Evolutionary conservation across 2,113 vertebrate species (phyloP), one percentile per base, ranked within the genome.

Genomic region (Martes martes): DNA sequence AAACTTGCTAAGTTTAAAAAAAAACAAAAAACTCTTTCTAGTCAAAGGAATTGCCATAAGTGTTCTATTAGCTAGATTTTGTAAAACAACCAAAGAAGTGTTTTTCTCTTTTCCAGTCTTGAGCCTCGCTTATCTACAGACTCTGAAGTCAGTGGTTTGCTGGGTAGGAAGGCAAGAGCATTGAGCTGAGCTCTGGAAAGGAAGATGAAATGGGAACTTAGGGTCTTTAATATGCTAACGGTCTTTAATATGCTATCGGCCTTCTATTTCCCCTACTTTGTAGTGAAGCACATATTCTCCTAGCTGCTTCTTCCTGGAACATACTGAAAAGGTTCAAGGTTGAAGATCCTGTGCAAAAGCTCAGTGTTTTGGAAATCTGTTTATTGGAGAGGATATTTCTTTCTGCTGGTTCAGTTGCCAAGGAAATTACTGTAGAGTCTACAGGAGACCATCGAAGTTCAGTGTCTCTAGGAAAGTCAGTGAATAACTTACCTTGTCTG

Each of bases 291-390:
- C 55, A 59, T 42, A 39, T 10, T 79, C 79, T 84, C 82, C 19
- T 69, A 81, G 42, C 24, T 69, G 94, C 79, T 91, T 97, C 90
- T 94, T 86, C 73, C 79, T 96, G 45, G 81, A 92, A 55, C 10
- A 1, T 63, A 45, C 81, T 79, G 28, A 87, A 90, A 96, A 86
- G 55, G 36, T 79, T 89, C 81, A 92, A 90, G 91, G 91, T 67
- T 96, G 95, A 97, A 96, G 94, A 93, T 91, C 28, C 65, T 65
- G 76, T 52, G 84, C 55, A 74, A 63, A 97, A 94, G 65, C 67
- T 97, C 33, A 85, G 83, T 95, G 42, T 96, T 97, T 95, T 63
- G 83, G 76, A 97, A 98, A 96, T 96, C 33, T 95, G 88, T 97
- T 96, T 91, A 96, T 96, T 97, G 80, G 50, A 76, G 89, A 55